Conservation (phyloP, 2,888 invertebrate genomes). For the Eumerus sabulonum region DNA sequence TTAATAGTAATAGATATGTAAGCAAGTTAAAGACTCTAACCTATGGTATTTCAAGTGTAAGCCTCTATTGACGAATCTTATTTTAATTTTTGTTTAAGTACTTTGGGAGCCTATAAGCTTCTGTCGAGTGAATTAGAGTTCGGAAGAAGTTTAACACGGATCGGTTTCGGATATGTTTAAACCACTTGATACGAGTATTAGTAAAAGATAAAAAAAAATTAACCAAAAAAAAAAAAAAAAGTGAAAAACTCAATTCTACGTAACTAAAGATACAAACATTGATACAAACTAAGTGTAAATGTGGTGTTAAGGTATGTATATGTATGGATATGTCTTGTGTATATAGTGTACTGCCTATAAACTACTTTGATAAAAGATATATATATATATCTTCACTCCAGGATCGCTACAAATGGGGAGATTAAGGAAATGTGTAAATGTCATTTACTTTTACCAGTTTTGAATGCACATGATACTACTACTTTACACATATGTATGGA, state of each 20-base stretch:
- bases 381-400: too few species aligned
- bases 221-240: slow-evolving; percentile 31
- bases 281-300: background rate
- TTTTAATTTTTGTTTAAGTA: slow-evolving; percentile 3
- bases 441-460: background rate
- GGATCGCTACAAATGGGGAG: slow-evolving; percentile 30
- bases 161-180: slow-evolving; percentile 10
- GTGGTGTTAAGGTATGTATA: slow-evolving; percentile 36
- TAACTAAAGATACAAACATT: slow-evolving; percentile 21
- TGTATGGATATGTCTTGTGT: slow-evolving; percentile 23
- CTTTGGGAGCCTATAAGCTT: slow-evolving; percentile 47
- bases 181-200: too few species aligned
- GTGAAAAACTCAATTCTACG: slow-evolving; percentile 28
- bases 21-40: slow-evolving; percentile 26
- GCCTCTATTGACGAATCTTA: background rate
- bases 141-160: slow-evolving; percentile 54
- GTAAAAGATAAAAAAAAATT: slow-evolving; percentile 33
- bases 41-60: slow-evolving; percentile 12
- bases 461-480: slow-evolving; percentile 55
- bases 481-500: slow-evolving; percentile 29
- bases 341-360: slow-evolving; percentile 15
- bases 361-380: slow-evolving; percentile 18
- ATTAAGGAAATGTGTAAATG: slow-evolving; percentile 39
- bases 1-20: slow-evolving; percentile 12
- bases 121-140: slow-evolving; percentile 67